Percentiles rank a stretch among this genome's conserved stretches.
Evolutionary conservation across 2,797 vertebrate genomes (phyloP).

Genomic region (Acanthurus lineatus): DNA sequence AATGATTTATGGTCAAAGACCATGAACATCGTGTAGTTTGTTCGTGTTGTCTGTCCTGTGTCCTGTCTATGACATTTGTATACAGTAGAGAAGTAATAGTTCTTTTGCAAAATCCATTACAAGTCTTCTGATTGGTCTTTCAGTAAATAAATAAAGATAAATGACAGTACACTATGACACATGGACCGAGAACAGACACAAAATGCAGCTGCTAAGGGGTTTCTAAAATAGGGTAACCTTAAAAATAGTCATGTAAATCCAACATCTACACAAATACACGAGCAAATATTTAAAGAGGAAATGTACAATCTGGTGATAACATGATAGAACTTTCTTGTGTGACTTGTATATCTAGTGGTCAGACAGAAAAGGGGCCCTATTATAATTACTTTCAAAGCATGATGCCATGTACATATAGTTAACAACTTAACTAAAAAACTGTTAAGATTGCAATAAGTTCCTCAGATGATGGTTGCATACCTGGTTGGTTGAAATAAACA

Average conservation of each 20-base stretch:
- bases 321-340: not conserved
- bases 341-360: not conserved
- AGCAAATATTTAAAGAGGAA: not conserved
- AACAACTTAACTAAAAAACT: not conserved
- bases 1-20: not conserved
- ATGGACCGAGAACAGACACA: no score
- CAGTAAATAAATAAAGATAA: not conserved
- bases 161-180: no score
- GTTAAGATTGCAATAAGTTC: not conserved
- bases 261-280: not conserved
- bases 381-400: not conserved
- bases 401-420: not conserved
- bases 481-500: not conserved
- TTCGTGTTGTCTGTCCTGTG: not conserved
- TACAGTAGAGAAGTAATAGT: not conserved
- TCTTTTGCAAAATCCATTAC: not conserved
- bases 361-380: not conserved
- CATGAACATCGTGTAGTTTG: not conserved
- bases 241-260: not conserved
- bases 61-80: not conserved
- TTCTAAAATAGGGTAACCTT: not conserved
- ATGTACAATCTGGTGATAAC: not conserved
- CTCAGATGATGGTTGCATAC: slow-evolving; percentile 3
- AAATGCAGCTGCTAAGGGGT: no score
- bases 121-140: not conserved